Conservation (phyloP, 2,888 invertebrate genomes). For the Ochropacha duplaris region DNA sequence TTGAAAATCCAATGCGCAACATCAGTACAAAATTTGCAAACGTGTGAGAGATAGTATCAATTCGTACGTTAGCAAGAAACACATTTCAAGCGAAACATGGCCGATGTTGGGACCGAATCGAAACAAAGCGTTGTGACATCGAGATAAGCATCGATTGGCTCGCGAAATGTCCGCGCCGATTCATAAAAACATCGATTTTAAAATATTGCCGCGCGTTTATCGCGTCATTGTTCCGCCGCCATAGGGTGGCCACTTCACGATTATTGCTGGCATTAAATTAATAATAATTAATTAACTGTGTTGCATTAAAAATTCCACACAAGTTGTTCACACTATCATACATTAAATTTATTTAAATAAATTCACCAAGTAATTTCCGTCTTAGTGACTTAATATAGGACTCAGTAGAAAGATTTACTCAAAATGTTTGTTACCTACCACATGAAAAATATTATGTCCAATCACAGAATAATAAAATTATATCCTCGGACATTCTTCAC, state of each 20-base stretch:
- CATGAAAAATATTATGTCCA: too few relatives aligned
- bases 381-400: too few relatives aligned
- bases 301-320: slow-evolving; percentile 26
- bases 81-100: slow-evolving; percentile 80
- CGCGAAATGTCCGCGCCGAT: slow-evolving; percentile 79
- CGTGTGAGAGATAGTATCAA: slow-evolving; percentile 68
- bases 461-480: too few relatives aligned
- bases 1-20: slow-evolving; percentile 37
- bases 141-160: slow-evolving; percentile 76
- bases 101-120: slow-evolving; percentile 75
- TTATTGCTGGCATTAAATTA: background rate
- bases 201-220: slow-evolving; percentile 73
- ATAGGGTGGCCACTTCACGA: slow-evolving; percentile 58
- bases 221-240: slow-evolving; percentile 70
- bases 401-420: too few relatives aligned
- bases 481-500: too few relatives aligned
- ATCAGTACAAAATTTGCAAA: slow-evolving; percentile 57
- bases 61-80: slow-evolving; percentile 81
- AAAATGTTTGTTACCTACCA: too few relatives aligned
- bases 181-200: slow-evolving; percentile 82
- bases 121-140: slow-evolving; percentile 81
- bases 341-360: too few relatives aligned
- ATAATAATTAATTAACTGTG: slow-evolving; percentile 20
- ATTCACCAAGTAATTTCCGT: too few relatives aligned
- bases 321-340: slow-evolving; percentile 21